Evolutionary conservation across 2,113 vertebrate species (phyloP), one percentile per base, ranked within the genome.

Genomic region (Scomber scombrus): DNA sequence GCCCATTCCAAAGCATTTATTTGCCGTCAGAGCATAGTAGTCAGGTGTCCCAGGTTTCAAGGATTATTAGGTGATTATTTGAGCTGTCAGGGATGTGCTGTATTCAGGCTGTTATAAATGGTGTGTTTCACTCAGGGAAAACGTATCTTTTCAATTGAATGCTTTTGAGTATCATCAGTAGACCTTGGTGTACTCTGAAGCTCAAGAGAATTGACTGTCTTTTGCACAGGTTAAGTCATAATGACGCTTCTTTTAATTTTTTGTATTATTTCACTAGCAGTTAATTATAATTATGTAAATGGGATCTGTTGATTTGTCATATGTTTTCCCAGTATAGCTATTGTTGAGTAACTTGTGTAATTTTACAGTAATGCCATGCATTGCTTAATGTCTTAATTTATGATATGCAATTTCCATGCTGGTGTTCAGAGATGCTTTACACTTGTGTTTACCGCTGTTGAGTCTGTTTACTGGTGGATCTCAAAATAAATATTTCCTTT

Each of bases 121-220:
- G 67, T 81, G 71, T 78, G 65, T 90, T 89, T 85, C 65, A 85
- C 85, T 89, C 85, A 73, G 79, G 75, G 69, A 63, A 76, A 66
- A 88, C 88, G 81, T 81, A 85, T 88, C 81, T 80, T 56, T 91
- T 93, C 88, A 90, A 87, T 93, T 82, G 84, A 84, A 90, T 73
- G 86, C 90, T 80, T 90, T 72, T 67, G 58, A 69, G 75, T 76
- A 89, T 72, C 85, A 82, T 79, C 81, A 71, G 63, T 80, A 62
- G 82, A 75, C 82, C 80, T 85, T 88, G 82, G 75, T 60, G 75
- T 45, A 55, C 69, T 82, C 65, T 62, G 82, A 72, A 74, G 68
- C 67, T 65, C 12, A 77, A 81, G 63, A 45, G 71, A 78, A 85
- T 46, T 9, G 21, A 60, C 47, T 56, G 49, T 67, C 52, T 77